These are phyloP conservation scores for Meiosimyza decipiens DNA, from an alignment of 2,888 invertebrate species.

Conservation along the genomic window DNA sequence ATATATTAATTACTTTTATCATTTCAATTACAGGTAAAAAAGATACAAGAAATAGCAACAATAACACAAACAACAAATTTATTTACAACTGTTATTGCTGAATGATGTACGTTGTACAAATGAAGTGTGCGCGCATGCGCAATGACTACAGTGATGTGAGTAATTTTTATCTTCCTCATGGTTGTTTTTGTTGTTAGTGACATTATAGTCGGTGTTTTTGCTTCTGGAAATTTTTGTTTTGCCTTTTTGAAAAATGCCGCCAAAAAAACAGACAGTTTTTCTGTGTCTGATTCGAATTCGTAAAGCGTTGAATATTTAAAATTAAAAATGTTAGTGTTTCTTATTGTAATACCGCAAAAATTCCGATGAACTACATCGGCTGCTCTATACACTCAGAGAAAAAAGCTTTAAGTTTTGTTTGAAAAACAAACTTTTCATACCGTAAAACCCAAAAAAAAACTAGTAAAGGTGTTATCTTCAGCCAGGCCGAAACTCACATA, in stretches of 20 bases:
- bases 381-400: too few species aligned
- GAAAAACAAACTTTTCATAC: too few species aligned
- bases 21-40: too few species aligned
- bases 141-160: background rate
- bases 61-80: too few species aligned
- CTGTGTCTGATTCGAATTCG: conserved; percentile 24
- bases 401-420: too few species aligned
- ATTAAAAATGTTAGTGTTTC: background rate
- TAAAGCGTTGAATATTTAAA: conserved; percentile 24
- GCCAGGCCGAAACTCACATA: too few species aligned
- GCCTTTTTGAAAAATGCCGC: conserved; percentile 33
- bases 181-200: background rate
- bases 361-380: conserved; percentile 23
- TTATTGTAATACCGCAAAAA: conserved; percentile 17
- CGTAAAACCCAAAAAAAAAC: too few species aligned
- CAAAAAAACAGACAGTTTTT: conserved; percentile 8
- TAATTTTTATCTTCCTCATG: background rate
- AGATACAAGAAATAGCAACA: too few species aligned
- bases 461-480: too few species aligned
- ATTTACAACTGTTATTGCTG: background rate
- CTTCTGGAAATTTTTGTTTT: background rate
- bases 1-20: too few species aligned
- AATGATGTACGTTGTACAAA: background rate
- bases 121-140: conserved; percentile 3
- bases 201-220: too few species aligned